phyloP scores from a whole-genome alignment of 2,113 vertebrate species.

The Harpagus bidentatus region DNA sequence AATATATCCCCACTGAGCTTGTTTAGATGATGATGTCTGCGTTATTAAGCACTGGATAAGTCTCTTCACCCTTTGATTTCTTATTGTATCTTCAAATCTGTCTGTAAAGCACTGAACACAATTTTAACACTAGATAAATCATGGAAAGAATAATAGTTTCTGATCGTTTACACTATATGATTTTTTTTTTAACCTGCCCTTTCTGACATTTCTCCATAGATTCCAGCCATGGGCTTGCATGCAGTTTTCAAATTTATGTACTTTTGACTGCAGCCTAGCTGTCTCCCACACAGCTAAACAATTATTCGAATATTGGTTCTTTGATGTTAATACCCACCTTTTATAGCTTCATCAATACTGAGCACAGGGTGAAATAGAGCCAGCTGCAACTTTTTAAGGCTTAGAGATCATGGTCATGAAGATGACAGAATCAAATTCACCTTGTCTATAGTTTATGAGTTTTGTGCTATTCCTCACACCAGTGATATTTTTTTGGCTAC shows the following conservation, averaged over 20 bases:
- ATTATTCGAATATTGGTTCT: conserved; percentile 36
- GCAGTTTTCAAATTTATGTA: conserved; percentile 24
- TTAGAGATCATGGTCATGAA: background rate
- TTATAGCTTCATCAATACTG: conserved; percentile 42
- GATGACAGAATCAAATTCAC: conserved; percentile 34
- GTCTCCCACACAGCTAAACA: background rate
- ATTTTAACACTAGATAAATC: background rate
- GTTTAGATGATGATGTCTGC: background rate
- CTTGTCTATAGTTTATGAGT: conserved; percentile 11
- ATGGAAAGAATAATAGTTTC: background rate
- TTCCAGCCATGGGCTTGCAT: background rate
- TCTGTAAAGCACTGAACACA: background rate
- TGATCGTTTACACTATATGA: background rate
- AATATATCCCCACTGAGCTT: conserved; percentile 6
- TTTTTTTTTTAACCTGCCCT: background rate
- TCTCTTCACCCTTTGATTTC: conserved; percentile 14
- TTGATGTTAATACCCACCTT: conserved; percentile 6
- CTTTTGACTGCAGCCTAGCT: background rate
- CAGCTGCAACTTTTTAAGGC: conserved; percentile 41
- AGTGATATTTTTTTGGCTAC: conserved; percentile 8
- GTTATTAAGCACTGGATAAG: background rate
- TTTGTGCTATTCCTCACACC: conserved; percentile 24
- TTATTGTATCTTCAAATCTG: background rate
- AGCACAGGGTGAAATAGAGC: conserved; percentile 13
- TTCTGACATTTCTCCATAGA: background rate